These are phyloP conservation scores for Nasonia oneida DNA, from an alignment of 2,888 invertebrate genomes.

Conservation along the genomic window DNA sequence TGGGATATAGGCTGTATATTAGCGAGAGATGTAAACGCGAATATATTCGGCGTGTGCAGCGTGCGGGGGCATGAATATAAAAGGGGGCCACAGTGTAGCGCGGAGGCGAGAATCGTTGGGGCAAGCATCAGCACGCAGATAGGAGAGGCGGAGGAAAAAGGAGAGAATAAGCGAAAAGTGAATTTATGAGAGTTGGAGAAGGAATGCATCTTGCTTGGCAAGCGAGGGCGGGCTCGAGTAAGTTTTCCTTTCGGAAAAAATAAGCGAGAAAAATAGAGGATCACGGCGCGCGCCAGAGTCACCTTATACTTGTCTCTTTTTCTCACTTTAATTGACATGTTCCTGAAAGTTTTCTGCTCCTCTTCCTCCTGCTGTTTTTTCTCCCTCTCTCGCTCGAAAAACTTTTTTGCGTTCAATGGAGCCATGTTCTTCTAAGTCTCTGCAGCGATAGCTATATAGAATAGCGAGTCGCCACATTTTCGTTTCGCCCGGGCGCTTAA, in stretches of 20 bases:
- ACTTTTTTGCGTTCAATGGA: conserved; percentile 59
- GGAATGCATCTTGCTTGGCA: conserved; percentile 57
- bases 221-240: conserved; percentile 25
- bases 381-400: conserved; percentile 16
- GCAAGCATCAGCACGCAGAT: background rate
- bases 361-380: conserved; percentile 42
- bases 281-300: conserved; percentile 34
- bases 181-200: conserved; percentile 62
- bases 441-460: background rate
- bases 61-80: too few relatives aligned
- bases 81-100: too few relatives aligned
- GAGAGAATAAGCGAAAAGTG: conserved; percentile 53
- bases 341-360: conserved; percentile 63
- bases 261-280: conserved; percentile 60
- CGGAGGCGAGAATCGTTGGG: too few relatives aligned
- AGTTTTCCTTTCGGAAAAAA: conserved; percentile 61
- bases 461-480: conserved; percentile 39
- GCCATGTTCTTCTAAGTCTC: conserved; percentile 48
- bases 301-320: conserved; percentile 51
- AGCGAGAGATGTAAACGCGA: conserved; percentile 41
- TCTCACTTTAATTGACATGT: conserved; percentile 67
- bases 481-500: conserved; percentile 59
- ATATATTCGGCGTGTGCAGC: background rate
- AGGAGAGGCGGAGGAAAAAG: conserved; percentile 6
- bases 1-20: conserved; percentile 26